Conservation (phyloP, 1,140 invertebrate genomes). For the Ylistrum balloti region DNA sequence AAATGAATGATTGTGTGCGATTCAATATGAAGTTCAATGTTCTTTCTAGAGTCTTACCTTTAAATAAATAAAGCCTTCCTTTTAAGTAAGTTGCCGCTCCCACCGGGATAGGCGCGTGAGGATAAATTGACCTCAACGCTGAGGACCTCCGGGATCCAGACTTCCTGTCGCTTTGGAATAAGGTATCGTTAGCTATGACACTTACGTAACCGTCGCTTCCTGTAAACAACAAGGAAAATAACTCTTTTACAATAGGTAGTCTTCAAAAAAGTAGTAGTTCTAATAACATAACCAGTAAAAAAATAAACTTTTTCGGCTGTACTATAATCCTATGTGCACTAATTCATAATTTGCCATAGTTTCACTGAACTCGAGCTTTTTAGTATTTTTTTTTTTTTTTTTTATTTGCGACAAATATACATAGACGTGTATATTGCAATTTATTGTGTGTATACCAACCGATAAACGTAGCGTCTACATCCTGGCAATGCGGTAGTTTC, state of each 20-base stretch:
- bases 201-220: not conserved
- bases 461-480: not conserved
- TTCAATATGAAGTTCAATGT: no score
- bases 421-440: no score
- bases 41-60: not conserved
- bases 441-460: not conserved
- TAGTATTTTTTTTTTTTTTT: no score
- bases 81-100: not conserved
- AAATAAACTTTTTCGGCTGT: no score
- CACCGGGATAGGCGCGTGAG: not conserved
- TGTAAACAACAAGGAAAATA: not conserved
- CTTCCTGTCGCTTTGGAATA: not conserved
- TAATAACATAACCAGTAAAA: no score
- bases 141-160: not conserved
- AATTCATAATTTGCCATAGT: no score
- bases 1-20: no score
- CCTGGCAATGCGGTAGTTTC: not conserved
- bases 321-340: no score
- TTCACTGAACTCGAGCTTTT: no score
- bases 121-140: not conserved
- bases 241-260: no score
- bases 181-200: not conserved
- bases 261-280: no score
- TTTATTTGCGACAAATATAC: no score
- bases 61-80: not conserved